phyloP scores from a whole-genome alignment of 2,113 vertebrate genomes.

The Pristiophorus japonicus region DNA sequence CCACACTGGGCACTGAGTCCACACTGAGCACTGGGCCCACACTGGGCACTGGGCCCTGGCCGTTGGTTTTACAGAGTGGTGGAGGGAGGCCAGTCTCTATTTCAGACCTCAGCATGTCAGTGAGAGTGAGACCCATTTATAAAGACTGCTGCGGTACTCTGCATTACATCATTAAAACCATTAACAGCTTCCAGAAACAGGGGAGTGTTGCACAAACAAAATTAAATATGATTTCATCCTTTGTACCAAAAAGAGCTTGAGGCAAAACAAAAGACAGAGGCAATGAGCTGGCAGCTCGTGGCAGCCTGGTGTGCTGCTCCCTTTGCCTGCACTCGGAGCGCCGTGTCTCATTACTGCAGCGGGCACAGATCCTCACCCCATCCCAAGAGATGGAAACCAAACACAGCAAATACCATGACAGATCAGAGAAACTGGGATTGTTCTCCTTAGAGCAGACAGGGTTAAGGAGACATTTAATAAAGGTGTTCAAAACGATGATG shows the following conservation, averaged over 20 bases:
- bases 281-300: background rate
- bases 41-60: too few relatives aligned
- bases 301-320: background rate
- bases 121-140: background rate
- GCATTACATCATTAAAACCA: background rate
- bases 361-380: background rate
- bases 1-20: too few relatives aligned
- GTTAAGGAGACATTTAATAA: background rate
- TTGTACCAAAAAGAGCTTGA: background rate
- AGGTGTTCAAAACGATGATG: background rate
- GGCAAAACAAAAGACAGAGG: background rate
- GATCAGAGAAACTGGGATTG: background rate
- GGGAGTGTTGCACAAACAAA: background rate
- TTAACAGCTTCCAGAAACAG: background rate
- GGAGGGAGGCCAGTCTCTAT: background rate
- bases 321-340: background rate
- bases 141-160: background rate
- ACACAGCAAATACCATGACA: background rate
- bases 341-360: background rate
- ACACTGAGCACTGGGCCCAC: too few relatives aligned
- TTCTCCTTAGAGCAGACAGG: background rate
- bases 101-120: background rate
- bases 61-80: background rate
- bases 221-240: background rate
- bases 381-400: background rate